Base-by-base conservation (phyloP, 2,888 invertebrate genomes). In the Agrotis exclamationis region DNA sequence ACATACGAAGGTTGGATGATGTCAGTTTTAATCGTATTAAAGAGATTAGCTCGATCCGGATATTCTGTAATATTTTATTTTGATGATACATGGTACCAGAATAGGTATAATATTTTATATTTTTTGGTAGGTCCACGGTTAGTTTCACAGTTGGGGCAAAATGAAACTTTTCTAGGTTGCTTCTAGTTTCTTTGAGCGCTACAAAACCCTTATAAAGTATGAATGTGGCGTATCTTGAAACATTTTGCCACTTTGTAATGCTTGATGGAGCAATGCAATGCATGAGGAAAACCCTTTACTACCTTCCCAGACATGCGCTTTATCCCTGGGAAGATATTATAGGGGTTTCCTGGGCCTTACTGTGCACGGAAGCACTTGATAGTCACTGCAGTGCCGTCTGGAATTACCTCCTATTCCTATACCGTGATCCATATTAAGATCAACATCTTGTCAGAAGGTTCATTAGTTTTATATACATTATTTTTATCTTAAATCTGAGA, bases 1-100 rank as follows among this genome's bases (percentile, higher is more conserved):
- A 62, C 71, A 57, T 14, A 0, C 18, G 13, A 70, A 58, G 57
- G 62, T 70, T 63, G 47, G 33, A 70, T 72, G 39, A 56, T 16
- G n/a, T 20, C 45, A 63, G 47, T 45, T 24, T 57, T 16, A 50
- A 39, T 45, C 14, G 7, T 45, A 44, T 28, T n/a, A 24, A n/a
- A 45, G 14, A 47, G 22, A 50, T 54, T 9, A 44, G 9, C 16
- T 56, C 9, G 11, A 39, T 39, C 9, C 39, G 39, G 39, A 39
- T 22, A 24, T 53, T 53, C 22, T 28, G 24, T 14, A 58, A 56
- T 44, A 56, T 1, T 33, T 57, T 33, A 33, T 4, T 64, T 28
- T 16, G 20, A 2, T 28, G 28, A 54, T 28, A 45, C 20, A 50
- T 13, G 50, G 4, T 1, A 18, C 22, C 14, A n/a, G 7, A 47